phyloP scores from a whole-genome alignment of 2,888 invertebrate genomes.

The Nebria salina region DNA sequence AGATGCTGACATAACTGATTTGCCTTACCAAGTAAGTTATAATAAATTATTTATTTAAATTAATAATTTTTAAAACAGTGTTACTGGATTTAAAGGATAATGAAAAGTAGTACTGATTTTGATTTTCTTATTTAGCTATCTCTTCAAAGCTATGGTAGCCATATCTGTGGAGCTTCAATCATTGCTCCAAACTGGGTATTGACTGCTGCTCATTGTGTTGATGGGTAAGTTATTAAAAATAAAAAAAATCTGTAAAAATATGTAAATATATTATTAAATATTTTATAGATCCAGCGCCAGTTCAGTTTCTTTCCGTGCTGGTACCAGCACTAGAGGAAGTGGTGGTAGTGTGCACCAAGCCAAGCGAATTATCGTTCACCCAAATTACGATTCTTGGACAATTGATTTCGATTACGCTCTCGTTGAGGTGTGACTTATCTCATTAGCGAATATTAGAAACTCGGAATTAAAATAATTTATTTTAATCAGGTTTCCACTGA shows the following conservation, averaged over 20 bases:
- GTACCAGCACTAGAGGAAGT: not conserved
- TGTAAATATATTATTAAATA: not conserved
- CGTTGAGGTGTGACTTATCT: not conserved
- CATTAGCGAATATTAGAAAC: no score
- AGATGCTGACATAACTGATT: conserved; percentile 22
- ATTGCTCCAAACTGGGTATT: conserved; percentile 53
- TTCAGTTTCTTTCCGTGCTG: not conserved
- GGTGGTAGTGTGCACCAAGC: not conserved
- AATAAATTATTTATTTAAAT: no score
- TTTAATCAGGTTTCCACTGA: conserved; percentile 38
- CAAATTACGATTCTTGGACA: not conserved
- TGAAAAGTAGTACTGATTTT: no score
- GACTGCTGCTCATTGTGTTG: conserved; percentile 34
- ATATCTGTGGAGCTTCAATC: conserved; percentile 46
- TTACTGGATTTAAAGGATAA: no score
- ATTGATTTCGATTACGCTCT: not conserved
- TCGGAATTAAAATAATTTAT: no score
- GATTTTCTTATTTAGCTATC: not conserved
- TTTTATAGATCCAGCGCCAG: not conserved
- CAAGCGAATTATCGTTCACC: not conserved
- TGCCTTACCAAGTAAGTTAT: conserved; percentile 18
- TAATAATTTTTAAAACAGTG: no score
- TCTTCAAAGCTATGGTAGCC: conserved; percentile 54
- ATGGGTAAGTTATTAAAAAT: not conserved
- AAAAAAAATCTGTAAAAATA: not conserved